phyloP scores from a whole-genome alignment of 2,113 vertebrate species.

The Poeciliopsis turrubarensis region DNA sequence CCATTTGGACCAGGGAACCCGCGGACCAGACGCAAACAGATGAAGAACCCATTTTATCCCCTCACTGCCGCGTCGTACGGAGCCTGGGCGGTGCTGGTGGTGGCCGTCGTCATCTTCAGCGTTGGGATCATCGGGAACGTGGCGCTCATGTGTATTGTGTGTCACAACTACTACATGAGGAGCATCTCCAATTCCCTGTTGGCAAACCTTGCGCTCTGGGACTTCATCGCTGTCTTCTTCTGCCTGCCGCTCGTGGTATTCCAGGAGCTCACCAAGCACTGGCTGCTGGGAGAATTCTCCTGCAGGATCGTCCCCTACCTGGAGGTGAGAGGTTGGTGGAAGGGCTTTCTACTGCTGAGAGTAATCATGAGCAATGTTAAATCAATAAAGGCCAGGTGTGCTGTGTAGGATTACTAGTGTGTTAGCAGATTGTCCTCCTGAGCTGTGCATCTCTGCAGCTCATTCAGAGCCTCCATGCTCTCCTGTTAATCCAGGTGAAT shows the following conservation, averaged over 20 bases:
- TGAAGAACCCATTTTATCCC: slow-evolving; percentile 94
- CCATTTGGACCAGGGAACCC: slow-evolving; percentile 63
- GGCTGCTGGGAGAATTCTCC: slow-evolving; percentile 94
- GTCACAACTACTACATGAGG: slow-evolving; percentile 97
- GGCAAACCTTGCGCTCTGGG: slow-evolving; percentile 97
- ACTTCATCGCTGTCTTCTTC: slow-evolving; percentile 94
- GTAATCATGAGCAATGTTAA: too few species aligned
- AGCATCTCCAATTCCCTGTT: slow-evolving; percentile 97
- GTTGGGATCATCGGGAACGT: slow-evolving; percentile 93
- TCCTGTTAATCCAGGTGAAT: too few species aligned
- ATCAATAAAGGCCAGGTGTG: too few species aligned
- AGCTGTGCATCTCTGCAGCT: too few species aligned
- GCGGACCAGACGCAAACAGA: slow-evolving; percentile 60
- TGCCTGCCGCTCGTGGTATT: slow-evolving; percentile 95
- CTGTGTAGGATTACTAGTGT: too few species aligned
- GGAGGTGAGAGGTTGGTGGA: slow-evolving; percentile 83
- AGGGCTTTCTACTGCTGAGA: background rate
- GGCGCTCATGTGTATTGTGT: slow-evolving; percentile 97
- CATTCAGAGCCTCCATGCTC: too few species aligned
- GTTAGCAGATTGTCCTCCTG: too few species aligned
- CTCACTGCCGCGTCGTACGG: slow-evolving; percentile 87
- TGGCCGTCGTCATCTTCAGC: slow-evolving; percentile 88
- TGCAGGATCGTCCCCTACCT: slow-evolving; percentile 97
- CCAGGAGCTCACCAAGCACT: slow-evolving; percentile 92
- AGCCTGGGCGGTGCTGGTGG: slow-evolving; percentile 86